A percentile compares a stretch with the other conserved stretches of the same genome.
These are phyloP conservation scores for Cephonodes hylas DNA, from an alignment of 2,888 invertebrate genomes.

Conservation along the genomic window DNA sequence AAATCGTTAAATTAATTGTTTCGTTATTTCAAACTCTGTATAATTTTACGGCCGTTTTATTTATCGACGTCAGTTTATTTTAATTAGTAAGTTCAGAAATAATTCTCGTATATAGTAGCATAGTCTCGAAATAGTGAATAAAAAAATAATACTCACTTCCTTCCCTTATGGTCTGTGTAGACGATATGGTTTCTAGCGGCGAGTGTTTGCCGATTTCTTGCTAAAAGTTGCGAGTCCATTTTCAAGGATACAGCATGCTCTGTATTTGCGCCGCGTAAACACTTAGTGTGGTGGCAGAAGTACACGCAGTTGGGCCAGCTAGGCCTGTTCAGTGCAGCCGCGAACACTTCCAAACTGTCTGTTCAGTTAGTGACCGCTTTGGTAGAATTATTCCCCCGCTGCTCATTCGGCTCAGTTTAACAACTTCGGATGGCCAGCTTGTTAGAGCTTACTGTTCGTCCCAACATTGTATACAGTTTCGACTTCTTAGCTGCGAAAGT, in stretches of 20 bases:
- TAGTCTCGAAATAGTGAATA: no score
- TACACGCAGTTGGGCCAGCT: background rate
- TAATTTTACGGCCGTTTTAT: background rate
- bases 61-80: background rate
- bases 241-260: slow-evolving; percentile 24
- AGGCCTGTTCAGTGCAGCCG: slow-evolving; percentile 29
- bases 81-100: no score
- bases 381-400: slow-evolving; percentile 58
- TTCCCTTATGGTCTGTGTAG: slow-evolving; percentile 77
- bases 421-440: slow-evolving; percentile 72
- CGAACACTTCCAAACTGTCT: slow-evolving; percentile 57
- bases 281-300: background rate
- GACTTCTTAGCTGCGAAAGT: slow-evolving; percentile 72
- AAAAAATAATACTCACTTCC: slow-evolving; percentile 65
- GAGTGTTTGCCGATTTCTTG: slow-evolving; percentile 57
- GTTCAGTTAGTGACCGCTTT: slow-evolving; percentile 54
- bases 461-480: slow-evolving; percentile 70
- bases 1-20: slow-evolving; percentile 18
- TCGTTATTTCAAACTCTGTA: background rate
- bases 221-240: slow-evolving; percentile 68
- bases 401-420: slow-evolving; percentile 53
- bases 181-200: slow-evolving; percentile 76
- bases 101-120: no score
- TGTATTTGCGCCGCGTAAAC: background rate
- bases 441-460: slow-evolving; percentile 65